These are phyloP conservation scores for Aleiodes alternator DNA, from an alignment of 2,888 invertebrate species.

Conservation along the genomic window DNA sequence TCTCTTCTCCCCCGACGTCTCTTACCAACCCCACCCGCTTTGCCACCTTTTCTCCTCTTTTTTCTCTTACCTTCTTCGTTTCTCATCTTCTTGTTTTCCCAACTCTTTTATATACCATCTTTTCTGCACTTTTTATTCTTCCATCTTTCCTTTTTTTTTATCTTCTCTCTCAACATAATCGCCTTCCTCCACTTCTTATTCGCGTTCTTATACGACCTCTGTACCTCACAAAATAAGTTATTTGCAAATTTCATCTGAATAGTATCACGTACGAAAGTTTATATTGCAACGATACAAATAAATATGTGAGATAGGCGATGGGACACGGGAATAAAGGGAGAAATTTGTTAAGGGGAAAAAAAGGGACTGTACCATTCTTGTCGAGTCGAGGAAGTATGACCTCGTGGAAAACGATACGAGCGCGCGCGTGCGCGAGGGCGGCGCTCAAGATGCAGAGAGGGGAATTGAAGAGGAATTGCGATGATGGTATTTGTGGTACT, in stretches of 20 bases:
- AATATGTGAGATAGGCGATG: conserved; percentile 31
- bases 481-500: conserved; percentile 28
- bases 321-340: background rate
- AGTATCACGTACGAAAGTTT: conserved; percentile 42
- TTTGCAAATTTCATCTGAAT: conserved; percentile 43
- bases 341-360: conserved; percentile 18
- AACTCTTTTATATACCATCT: conserved; percentile 11
- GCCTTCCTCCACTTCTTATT: conserved; percentile 36
- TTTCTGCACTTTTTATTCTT: conserved; percentile 15
- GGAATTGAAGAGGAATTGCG: conserved; percentile 34
- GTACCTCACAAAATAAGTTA: conserved; percentile 31
- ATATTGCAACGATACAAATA: conserved; percentile 13
- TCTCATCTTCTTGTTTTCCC: conserved; percentile 44
- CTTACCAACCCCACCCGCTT: conserved; percentile 42
- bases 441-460: conserved; percentile 37
- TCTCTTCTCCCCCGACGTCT: conserved; percentile 57
- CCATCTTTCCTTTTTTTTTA: conserved; percentile 27
- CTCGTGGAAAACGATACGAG: conserved; percentile 51
- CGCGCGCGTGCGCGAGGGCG: conserved; percentile 36
- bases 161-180: conserved; percentile 38
- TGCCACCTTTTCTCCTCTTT: conserved; percentile 41
- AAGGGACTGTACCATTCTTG: conserved; percentile 45
- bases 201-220: conserved; percentile 44
- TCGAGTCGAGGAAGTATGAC: conserved; percentile 43
- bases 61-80: conserved; percentile 42